A percentile compares a stretch with the other conserved stretches of the same genome.
phyloP scores from a whole-genome alignment of 2,113 vertebrate genomes.

The Edolisoma coerulescens region DNA sequence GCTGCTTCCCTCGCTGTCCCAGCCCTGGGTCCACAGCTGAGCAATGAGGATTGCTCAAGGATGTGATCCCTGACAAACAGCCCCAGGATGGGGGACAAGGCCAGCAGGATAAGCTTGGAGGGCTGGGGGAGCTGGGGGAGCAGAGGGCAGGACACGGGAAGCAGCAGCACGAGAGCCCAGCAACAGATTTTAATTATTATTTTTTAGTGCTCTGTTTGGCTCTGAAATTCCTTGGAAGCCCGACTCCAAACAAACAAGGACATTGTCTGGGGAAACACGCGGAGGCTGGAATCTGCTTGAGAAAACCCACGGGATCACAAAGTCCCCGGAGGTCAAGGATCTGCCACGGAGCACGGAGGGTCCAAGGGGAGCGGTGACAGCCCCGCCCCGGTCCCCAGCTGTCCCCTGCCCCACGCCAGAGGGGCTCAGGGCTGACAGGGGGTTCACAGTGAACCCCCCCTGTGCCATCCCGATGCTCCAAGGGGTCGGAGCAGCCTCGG shows the following conservation, averaged over 20 bases:
- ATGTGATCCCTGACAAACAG: not conserved
- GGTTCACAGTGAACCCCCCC: not conserved
- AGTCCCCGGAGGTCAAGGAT: not conserved
- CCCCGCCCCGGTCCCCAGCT: not conserved
- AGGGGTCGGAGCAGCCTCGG: not conserved
- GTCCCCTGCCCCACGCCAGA: not conserved
- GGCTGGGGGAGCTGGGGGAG: not conserved
- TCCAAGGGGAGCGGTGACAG: not conserved
- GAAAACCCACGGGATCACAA: not conserved
- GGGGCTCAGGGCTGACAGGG: fast-evolving
- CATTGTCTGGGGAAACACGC: not conserved
- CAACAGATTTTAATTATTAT: not conserved
- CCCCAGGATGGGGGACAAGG: not conserved
- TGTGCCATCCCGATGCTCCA: not conserved
- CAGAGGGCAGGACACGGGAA: not conserved
- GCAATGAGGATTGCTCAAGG: not conserved
- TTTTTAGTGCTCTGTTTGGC: not conserved
- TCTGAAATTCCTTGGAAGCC: conserved; percentile 12
- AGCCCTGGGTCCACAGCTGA: not conserved
- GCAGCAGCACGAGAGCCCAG: not conserved
- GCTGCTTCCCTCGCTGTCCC: not conserved
- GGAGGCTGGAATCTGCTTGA: not conserved
- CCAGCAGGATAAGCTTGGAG: not conserved
- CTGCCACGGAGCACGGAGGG: not conserved
- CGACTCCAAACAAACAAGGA: conserved; percentile 9